Conservation (phyloP, 2,113 vertebrate species). For the Percina caprodes region DNA sequence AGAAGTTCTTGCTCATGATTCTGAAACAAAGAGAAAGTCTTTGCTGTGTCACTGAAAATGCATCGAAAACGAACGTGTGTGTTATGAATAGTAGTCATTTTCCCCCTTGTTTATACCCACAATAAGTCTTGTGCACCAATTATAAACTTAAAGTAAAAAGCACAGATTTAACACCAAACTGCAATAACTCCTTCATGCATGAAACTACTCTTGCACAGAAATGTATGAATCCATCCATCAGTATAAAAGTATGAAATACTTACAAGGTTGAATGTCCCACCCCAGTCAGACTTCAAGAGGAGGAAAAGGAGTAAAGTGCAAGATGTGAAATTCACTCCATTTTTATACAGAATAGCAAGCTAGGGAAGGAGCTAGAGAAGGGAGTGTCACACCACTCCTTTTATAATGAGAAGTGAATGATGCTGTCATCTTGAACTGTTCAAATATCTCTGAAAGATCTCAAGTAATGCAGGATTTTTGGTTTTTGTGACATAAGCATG, state of each 20-base stretch:
- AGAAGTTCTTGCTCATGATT: slow-evolving; percentile 68
- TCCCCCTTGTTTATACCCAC: neutral
- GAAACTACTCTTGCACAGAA: neutral
- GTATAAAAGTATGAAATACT: slow-evolving; percentile 15
- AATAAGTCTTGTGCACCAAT: neutral
- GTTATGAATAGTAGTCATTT: neutral
- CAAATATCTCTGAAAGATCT: too few relatives aligned
- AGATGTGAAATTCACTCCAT: neutral
- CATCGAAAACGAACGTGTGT: neutral
- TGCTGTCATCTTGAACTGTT: neutral
- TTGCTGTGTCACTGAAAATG: neutral
- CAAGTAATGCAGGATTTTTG: too few relatives aligned
- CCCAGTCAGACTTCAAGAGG: neutral
- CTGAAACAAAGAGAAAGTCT: slow-evolving; percentile 12
- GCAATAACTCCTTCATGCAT: neutral
- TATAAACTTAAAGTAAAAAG: neutral
- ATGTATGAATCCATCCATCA: neutral
- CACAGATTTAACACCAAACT: neutral
- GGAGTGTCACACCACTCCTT: neutral
- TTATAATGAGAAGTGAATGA: neutral
- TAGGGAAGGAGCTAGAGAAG: neutral
- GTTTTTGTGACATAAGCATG: neutral
- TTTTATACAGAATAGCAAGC: neutral
- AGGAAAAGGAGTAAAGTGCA: neutral
- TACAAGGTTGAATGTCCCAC: slow-evolving; percentile 9